phyloP scores from a whole-genome alignment of 2,797 vertebrate species.

The Choloepus didactylus region DNA sequence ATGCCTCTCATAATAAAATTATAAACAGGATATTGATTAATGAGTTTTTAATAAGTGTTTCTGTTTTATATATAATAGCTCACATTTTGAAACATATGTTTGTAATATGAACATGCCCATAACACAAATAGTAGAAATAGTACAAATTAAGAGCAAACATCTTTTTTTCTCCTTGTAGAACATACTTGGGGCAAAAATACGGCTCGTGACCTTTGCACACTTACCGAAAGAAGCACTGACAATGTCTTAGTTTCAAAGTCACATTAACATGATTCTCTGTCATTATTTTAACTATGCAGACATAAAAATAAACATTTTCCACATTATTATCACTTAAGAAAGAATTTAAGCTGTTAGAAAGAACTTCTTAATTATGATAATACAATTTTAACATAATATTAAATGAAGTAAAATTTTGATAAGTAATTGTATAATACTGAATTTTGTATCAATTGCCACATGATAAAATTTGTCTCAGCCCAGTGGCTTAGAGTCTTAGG shows the following conservation, averaged over 20 bases:
- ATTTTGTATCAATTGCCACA: neutral
- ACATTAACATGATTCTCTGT: neutral
- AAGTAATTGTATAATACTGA: neutral
- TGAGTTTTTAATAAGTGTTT: neutral
- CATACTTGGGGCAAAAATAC: neutral
- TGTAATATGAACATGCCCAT: neutral
- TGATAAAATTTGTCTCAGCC: neutral
- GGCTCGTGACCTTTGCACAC: neutral
- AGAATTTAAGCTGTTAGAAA: neutral
- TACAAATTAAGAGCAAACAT: neutral
- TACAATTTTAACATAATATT: neutral
- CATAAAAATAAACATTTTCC: neutral
- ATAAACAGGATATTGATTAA: neutral
- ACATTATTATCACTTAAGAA: neutral
- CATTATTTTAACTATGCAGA: neutral
- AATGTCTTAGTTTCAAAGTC: neutral
- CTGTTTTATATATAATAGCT: conserved; percentile 28
- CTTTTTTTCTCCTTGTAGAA: neutral
- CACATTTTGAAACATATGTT: neutral
- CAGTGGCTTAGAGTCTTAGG: neutral
- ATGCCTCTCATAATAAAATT: neutral
- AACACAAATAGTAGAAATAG: neutral
- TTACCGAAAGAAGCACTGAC: neutral
- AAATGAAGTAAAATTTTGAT: neutral
- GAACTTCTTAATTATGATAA: neutral